A percentile compares a stretch with the other conserved stretches of the same genome.
Conservation (phyloP, 1,140 invertebrate species). For the Neodiprion pinetum region DNA sequence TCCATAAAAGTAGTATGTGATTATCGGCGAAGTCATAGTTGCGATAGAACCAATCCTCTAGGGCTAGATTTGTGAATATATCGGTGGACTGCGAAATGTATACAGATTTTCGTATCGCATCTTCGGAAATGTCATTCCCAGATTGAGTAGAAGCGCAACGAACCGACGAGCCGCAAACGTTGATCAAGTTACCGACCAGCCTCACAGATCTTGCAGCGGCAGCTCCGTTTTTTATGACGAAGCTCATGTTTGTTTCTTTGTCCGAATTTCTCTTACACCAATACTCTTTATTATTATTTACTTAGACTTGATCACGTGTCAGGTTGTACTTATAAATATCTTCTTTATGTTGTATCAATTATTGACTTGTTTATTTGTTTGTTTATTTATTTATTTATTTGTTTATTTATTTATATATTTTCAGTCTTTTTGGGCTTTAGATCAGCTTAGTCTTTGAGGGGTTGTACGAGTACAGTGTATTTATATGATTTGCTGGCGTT, state of each 20-base stretch:
- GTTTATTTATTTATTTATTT: not conserved
- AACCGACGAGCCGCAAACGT: not conserved
- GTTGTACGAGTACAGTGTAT: not conserved
- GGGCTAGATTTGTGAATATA: constrained; percentile 89
- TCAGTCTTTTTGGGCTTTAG: not conserved
- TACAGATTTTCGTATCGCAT: constrained; percentile 78
- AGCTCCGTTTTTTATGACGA: not conserved
- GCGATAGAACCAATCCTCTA: constrained; percentile 94
- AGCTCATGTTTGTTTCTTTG: not conserved
- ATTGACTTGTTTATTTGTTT: not conserved
- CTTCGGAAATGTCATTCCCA: constrained; percentile 44
- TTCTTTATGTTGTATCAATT: not conserved
- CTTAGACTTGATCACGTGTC: too few relatives aligned
- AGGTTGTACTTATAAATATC: too few relatives aligned
- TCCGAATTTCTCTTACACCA: not conserved
- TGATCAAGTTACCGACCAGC: not conserved
- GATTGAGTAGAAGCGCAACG: constrained; percentile 10
- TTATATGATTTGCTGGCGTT: not conserved
- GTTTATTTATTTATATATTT: not conserved
- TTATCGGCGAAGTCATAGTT: constrained; percentile 83
- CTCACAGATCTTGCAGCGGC: not conserved
- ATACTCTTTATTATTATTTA: too few relatives aligned
- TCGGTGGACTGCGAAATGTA: constrained; percentile 91
- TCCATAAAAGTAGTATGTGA: constrained; percentile 88
- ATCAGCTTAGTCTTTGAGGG: not conserved